A percentile compares a stretch with the other conserved stretches of the same genome.
phyloP scores from a whole-genome alignment of 2,888 invertebrate genomes.

The Athripsodes cinereus region DNA sequence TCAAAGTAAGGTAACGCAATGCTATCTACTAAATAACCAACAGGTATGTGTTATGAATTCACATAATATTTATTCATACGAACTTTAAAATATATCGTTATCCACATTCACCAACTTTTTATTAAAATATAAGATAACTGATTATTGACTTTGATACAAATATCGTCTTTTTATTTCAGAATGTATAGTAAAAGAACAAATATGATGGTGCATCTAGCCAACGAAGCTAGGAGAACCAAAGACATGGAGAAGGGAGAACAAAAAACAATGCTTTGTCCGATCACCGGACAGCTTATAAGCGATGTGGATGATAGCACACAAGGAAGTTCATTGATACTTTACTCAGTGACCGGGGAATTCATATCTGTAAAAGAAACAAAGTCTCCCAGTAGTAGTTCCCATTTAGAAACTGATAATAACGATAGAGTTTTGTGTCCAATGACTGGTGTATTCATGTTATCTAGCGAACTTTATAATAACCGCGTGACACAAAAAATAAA shows the following conservation, averaged over 20 bases:
- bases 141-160: too few relatives aligned
- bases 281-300: not conserved
- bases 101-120: too few relatives aligned
- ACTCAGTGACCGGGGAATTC: not conserved
- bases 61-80: too few relatives aligned
- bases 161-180: not conserved
- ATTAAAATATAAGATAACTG: too few relatives aligned
- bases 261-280: not conserved
- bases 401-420: not conserved
- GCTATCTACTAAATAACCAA: too few relatives aligned
- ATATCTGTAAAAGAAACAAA: not conserved
- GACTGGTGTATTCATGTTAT: not conserved
- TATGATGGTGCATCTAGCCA: not conserved
- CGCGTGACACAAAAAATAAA: not conserved
- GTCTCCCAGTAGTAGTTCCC: not conserved
- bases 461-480: not conserved
- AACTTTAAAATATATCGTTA: too few relatives aligned
- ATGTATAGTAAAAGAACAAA: slow-evolving; percentile 1
- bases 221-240: not conserved
- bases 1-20: too few relatives aligned
- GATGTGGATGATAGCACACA: not conserved
- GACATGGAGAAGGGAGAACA: not conserved
- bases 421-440: slow-evolving; percentile 1
- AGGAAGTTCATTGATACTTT: not conserved
- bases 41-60: too few relatives aligned